These are phyloP conservation scores for Chlorodrepanis virens DNA, from an alignment of 2,113 vertebrate genomes.

Conservation along the genomic window DNA sequence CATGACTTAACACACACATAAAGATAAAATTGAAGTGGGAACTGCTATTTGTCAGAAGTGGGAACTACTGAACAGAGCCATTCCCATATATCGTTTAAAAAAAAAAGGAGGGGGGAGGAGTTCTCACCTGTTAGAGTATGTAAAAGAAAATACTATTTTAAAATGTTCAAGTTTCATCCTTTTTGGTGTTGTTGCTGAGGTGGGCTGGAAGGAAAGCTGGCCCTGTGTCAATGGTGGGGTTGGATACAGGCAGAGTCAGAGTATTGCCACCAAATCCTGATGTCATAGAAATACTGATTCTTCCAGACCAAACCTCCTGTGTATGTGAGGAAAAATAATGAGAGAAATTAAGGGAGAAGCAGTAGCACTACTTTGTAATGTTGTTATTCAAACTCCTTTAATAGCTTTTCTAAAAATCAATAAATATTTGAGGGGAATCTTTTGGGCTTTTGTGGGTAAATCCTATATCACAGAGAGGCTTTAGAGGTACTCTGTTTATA, in stretches of 20 bases:
- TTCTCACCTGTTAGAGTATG: not conserved
- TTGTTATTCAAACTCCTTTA: not conserved
- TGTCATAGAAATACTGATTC: not conserved
- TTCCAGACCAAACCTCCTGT: not conserved
- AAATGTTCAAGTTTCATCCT: not conserved
- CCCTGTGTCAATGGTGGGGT: not conserved
- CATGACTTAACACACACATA: slow-evolving; percentile 35
- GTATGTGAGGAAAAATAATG: not conserved
- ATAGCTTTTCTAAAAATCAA: not conserved
- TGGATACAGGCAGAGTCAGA: not conserved
- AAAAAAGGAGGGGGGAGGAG: accelerated
- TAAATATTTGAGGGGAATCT: not conserved
- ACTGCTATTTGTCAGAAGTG: not conserved
- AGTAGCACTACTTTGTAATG: not conserved
- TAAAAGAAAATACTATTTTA: not conserved
- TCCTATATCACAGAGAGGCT: not conserved
- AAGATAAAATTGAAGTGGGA: slow-evolving; percentile 17
- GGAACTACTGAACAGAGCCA: not conserved
- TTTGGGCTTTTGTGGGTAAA: not conserved
- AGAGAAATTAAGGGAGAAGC: not conserved
- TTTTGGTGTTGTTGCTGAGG: not conserved
- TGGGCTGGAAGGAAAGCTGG: not conserved
- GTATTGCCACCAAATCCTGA: not conserved
- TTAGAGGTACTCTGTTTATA: not conserved
- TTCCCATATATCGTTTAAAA: not conserved